Evolutionary conservation across 2,113 vertebrate species (phyloP).

Genomic region (Dromiciops gliroides): DNA sequence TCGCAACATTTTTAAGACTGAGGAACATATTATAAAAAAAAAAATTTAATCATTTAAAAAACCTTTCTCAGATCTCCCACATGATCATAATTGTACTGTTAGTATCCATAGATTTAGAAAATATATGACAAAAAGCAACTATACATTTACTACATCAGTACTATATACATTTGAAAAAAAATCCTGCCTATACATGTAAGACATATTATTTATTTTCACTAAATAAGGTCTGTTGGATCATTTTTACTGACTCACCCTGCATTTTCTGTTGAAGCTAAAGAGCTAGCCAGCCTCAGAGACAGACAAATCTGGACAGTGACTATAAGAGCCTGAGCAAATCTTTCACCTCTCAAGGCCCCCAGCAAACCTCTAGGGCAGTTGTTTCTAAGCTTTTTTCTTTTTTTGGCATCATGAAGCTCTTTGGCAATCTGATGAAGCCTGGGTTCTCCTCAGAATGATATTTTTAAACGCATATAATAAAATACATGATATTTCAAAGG

Average conservation of each 20-base stretch:
- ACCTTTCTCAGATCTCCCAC: background rate
- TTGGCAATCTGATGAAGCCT: background rate
- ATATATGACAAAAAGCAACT: background rate
- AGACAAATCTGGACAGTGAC: background rate
- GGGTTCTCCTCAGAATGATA: background rate
- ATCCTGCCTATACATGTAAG: background rate
- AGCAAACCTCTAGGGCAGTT: background rate
- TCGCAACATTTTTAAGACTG: background rate
- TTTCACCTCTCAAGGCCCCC: no score
- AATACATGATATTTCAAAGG: background rate
- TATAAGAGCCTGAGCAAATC: background rate
- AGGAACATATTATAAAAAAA: background rate
- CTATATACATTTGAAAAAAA: background rate
- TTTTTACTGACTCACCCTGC: background rate
- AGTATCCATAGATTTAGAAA: background rate
- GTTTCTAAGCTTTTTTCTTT: background rate
- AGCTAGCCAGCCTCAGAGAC: no score
- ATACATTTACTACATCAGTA: background rate
- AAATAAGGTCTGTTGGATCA: background rate
- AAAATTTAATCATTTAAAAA: background rate
- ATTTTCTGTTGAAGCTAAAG: no score
- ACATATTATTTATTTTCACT: background rate
- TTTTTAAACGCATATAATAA: background rate
- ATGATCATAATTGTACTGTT: background rate
- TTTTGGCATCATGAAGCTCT: background rate